Base-by-base conservation (phyloP, 1,140 invertebrate species). In the Stenopsyche tienmushanensis region DNA sequence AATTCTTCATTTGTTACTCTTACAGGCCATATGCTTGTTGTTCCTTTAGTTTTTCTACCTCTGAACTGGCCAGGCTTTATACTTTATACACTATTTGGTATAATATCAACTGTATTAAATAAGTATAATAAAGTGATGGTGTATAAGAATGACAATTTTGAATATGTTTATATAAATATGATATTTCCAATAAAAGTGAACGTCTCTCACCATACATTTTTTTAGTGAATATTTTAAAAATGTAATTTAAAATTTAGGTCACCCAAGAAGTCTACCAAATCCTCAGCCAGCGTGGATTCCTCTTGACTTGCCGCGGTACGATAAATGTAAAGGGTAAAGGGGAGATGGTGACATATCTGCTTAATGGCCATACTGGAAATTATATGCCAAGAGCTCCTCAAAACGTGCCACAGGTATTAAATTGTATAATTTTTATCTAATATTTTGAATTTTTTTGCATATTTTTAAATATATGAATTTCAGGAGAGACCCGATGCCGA, bases 261-360 rank as follows among this genome's bases (percentile, higher is more conserved):
- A 94, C 93, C 0, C 86, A 94, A 73, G 93, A 96, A 78, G 86
- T 93, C 21, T 88, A 88, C 71, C 86, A 93, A 72, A 90, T 94
- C 69, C 78, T 95, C 9, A 77, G 85, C 60, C 73, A 81, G 1
- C 87, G 88, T 63, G 90, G 90, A 41, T 94, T 90, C 75, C 83
- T 86, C 29, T 80, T 94, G 7, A 86, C 84, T 1, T 92, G 90
- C 74, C 83, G 94, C 10, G 94, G 93, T 0, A 86, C 83, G 2
- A 89, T 96, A 17, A 87, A 93, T 69, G 93, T 97, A 1, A 97
- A 97, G 78, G 94, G 94, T 18, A 97, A 96, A 79, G 94, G 94
- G 0, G 90, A 92, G 44, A 96, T 97, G 94, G 85, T 91, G n/a
- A 96, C 94, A 0, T 96, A 92, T 78, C 94, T 96, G 75, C 82